A percentile compares a stretch with the other conserved stretches of the same genome.
These are phyloP conservation scores for Lepidurus couesii DNA, from an alignment of 1,140 invertebrate genomes.

Conservation along the genomic window DNA sequence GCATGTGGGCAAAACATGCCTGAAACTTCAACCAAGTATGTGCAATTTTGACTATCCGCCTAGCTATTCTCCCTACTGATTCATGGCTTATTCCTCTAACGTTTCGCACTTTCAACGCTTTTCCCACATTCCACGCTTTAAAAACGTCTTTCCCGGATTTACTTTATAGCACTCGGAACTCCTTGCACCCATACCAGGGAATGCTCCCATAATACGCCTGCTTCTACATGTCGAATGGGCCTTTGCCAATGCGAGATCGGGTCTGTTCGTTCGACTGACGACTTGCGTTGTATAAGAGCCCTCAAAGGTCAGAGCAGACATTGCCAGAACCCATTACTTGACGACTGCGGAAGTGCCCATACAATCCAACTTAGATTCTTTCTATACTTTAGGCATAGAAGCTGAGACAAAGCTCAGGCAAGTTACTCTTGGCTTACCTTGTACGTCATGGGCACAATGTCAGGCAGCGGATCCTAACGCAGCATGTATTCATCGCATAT, in stretches of 20 bases:
- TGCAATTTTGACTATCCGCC: not conserved
- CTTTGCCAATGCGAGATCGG: not conserved
- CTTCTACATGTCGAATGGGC: not conserved
- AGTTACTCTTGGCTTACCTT: slow-evolving; percentile 67
- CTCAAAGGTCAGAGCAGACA: not conserved
- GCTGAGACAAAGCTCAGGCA: slow-evolving; percentile 56
- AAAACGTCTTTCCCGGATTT: not conserved
- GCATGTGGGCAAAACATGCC: slow-evolving; percentile 39
- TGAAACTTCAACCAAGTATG: slow-evolving; percentile 22
- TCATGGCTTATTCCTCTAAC: not conserved
- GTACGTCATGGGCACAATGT: slow-evolving; percentile 69
- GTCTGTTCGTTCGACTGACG: not conserved
- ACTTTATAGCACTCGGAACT: not conserved
- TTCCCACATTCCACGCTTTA: too few species aligned
- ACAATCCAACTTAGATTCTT: not conserved
- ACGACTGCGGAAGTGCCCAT: too few species aligned
- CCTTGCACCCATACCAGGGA: not conserved
- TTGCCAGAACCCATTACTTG: too few species aligned
- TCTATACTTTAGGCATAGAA: slow-evolving; percentile 50
- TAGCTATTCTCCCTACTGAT: not conserved
- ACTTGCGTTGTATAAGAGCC: not conserved
- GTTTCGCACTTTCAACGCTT: not conserved
- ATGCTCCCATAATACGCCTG: not conserved
- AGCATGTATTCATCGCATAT: slow-evolving; percentile 65
- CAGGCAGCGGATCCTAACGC: slow-evolving; percentile 68